Evolutionary conservation across 2,113 vertebrate species (phyloP).

Genomic region (Pteropus alecto): DNA sequence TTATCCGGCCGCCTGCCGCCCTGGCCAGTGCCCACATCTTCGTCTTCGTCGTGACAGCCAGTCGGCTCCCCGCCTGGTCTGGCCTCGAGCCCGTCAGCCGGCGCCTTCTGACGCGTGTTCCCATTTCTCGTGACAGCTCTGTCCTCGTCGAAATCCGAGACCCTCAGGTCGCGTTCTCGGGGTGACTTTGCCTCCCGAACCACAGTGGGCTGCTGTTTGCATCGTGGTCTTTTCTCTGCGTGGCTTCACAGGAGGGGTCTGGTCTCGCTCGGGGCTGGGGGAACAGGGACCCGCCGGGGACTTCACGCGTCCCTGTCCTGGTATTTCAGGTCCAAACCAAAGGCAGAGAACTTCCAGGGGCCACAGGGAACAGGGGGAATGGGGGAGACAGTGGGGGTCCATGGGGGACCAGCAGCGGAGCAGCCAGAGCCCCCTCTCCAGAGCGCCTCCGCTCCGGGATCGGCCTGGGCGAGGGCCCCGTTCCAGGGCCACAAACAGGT

Average conservation of each 20-base stretch:
- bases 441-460: background rate
- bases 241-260: background rate
- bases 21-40: fast-evolving
- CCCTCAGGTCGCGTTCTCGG: background rate
- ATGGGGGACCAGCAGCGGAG: fast-evolving
- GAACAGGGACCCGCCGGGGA: background rate
- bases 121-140: fast-evolving
- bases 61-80: fast-evolving
- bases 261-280: background rate
- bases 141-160: background rate
- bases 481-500: fast-evolving
- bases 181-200: too few species aligned
- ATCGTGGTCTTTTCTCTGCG: fast-evolving
- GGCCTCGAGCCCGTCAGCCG: fast-evolving
- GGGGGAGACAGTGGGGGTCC: background rate
- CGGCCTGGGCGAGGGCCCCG: fast-evolving
- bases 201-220: fast-evolving
- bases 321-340: background rate
- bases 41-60: too few species aligned
- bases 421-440: fast-evolving
- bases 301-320: fast-evolving
- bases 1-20: background rate
- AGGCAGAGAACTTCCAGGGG: background rate
- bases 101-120: fast-evolving
- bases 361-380: background rate